phyloP scores from a whole-genome alignment of 2,113 vertebrate genomes.

The Gnathonemus longibarbis region DNA sequence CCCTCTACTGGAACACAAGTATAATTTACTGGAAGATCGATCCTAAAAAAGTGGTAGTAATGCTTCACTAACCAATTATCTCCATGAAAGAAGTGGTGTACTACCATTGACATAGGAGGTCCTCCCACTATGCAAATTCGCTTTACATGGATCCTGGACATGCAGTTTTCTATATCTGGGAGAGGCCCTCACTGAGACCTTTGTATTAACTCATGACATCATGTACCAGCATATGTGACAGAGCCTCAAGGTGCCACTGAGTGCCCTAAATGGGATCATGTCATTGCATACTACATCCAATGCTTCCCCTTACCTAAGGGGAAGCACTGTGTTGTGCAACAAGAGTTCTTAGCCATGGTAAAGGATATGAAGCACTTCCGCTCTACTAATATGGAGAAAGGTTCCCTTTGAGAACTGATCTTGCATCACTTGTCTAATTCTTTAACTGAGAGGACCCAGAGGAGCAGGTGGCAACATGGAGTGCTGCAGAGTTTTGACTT shows the following conservation, averaged over 20 bases:
- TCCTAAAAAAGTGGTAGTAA: too few species aligned
- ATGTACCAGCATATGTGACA: not conserved
- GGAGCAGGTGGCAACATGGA: not conserved
- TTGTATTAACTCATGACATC: not conserved
- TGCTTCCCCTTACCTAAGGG: not conserved
- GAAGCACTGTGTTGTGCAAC: not conserved
- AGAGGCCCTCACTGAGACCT: not conserved
- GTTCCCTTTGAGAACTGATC: not conserved
- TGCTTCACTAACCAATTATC: too few species aligned
- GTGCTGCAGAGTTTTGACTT: not conserved
- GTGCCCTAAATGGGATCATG: not conserved
- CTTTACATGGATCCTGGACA: too few species aligned
- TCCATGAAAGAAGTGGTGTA: too few species aligned
- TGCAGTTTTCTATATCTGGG: not conserved
- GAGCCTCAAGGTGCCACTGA: not conserved
- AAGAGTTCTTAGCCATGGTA: not conserved
- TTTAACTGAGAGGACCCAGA: not conserved
- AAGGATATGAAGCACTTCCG: not conserved
- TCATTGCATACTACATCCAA: not conserved
- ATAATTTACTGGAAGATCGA: too few species aligned
- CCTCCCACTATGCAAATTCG: too few species aligned
- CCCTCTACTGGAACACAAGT: too few species aligned
- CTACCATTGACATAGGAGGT: too few species aligned
- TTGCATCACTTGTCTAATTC: not conserved
- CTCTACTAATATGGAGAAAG: not conserved